Evolutionary conservation across 2,797 vertebrate genomes (phyloP).

Genomic region (Spizella passerina): DNA sequence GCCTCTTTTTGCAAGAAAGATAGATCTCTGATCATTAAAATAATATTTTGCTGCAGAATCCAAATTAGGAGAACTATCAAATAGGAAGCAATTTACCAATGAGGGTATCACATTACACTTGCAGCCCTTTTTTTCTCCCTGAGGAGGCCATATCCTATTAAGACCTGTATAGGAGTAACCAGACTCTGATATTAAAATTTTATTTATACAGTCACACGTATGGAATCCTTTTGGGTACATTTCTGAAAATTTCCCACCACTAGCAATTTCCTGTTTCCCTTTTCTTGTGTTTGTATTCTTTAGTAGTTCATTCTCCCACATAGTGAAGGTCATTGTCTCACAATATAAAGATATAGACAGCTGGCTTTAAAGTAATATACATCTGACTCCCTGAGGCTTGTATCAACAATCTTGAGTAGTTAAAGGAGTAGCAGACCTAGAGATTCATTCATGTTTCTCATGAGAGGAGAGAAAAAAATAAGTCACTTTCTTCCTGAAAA

Average conservation of each 20-base stretch:
- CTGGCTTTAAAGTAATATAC: constrained; percentile 60
- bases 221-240: constrained; percentile 22
- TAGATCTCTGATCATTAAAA: neutral
- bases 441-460: neutral
- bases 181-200: constrained; percentile 13
- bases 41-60: neutral
- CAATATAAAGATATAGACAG: constrained; percentile 58
- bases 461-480: neutral
- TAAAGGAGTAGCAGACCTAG: neutral
- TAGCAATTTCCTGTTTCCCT: constrained; percentile 62
- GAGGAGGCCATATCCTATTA: neutral
- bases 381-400: constrained; percentile 45
- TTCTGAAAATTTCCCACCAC: constrained; percentile 49
- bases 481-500: neutral
- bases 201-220: neutral
- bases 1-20: neutral
- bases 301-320: constrained; percentile 62
- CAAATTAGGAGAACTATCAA: neutral
- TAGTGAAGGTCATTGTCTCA: constrained; percentile 61
- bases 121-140: neutral
- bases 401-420: constrained; percentile 29
- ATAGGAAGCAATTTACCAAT: neutral
- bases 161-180: neutral
- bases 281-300: constrained; percentile 46
- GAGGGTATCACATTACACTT: neutral